These are phyloP conservation scores for Rotaria socialis DNA, from an alignment of 2,888 invertebrate species.

Conservation along the genomic window DNA sequence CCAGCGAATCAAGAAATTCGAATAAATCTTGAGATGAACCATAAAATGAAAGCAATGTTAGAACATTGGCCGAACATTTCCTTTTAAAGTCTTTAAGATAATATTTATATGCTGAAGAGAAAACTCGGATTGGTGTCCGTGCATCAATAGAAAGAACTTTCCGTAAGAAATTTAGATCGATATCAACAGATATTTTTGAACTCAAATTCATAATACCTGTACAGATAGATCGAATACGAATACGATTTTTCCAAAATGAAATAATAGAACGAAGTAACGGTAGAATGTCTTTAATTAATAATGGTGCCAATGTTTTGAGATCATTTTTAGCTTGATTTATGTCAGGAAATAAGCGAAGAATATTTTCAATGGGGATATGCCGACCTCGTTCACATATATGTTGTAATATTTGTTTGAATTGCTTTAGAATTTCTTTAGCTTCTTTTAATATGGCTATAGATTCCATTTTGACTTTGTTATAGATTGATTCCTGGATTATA, in stretches of 20 bases:
- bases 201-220: neutral
- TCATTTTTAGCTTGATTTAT: neutral
- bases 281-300: neutral
- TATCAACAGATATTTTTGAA: neutral
- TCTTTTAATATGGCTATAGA: too few species aligned
- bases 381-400: too few species aligned
- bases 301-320: neutral
- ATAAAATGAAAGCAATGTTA: neutral
- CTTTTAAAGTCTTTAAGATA: neutral
- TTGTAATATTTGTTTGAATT: too few species aligned
- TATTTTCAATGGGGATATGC: too few species aligned
- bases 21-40: neutral
- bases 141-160: neutral
- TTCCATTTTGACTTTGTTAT: too few species aligned
- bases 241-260: slow-evolving; percentile 6
- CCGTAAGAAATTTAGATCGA: neutral
- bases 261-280: neutral
- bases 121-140: neutral
- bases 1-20: neutral
- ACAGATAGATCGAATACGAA: neutral
- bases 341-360: neutral
- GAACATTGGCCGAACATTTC: neutral
- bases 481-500: too few species aligned
- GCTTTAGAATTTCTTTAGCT: too few species aligned
- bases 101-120: neutral